Percentiles rank a stretch among this genome's conserved stretches.
Evolutionary conservation across 1,140 invertebrate genomes (phyloP).

Genomic region (Halictus rubicundus): DNA sequence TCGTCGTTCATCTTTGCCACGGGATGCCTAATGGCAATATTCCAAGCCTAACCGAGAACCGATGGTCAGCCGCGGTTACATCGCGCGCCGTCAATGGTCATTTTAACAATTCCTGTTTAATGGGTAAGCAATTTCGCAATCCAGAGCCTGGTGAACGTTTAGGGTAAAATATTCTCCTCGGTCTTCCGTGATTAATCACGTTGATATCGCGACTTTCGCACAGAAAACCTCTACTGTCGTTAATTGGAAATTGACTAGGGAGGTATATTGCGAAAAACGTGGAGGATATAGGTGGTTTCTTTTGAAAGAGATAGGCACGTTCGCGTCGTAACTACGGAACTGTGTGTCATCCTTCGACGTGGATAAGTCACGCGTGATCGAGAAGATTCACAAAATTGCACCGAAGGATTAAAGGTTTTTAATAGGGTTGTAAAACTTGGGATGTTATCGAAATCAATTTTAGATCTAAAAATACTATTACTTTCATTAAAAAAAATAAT

Average conservation of each 20-base stretch:
- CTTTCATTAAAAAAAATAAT: too few species aligned
- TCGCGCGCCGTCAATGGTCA: not conserved
- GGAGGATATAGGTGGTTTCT: not conserved
- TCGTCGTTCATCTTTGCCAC: not conserved
- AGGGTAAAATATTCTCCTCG: not conserved
- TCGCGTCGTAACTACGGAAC: not conserved
- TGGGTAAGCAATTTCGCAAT: not conserved
- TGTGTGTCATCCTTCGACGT: not conserved
- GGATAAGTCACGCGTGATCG: not conserved
- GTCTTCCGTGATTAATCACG: not conserved
- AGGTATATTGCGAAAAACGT: not conserved
- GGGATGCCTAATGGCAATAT: conserved; percentile 29
- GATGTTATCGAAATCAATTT: too few species aligned
- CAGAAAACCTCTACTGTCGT: not conserved
- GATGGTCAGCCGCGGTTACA: not conserved
- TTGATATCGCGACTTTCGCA: not conserved
- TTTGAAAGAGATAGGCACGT: not conserved
- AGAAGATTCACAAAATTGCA: not conserved
- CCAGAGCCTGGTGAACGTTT: too few species aligned
- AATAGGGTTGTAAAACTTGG: too few species aligned
- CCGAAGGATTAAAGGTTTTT: too few species aligned
- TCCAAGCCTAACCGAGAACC: conserved; percentile 12
- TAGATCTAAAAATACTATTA: too few species aligned
- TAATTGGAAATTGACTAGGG: not conserved
- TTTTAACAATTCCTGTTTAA: conserved; percentile 16